Percentiles rank a stretch among this genome's conserved stretches.
Evolutionary conservation across 1,140 invertebrate species (phyloP).

Genomic region (Centruroides sculpturatus): DNA sequence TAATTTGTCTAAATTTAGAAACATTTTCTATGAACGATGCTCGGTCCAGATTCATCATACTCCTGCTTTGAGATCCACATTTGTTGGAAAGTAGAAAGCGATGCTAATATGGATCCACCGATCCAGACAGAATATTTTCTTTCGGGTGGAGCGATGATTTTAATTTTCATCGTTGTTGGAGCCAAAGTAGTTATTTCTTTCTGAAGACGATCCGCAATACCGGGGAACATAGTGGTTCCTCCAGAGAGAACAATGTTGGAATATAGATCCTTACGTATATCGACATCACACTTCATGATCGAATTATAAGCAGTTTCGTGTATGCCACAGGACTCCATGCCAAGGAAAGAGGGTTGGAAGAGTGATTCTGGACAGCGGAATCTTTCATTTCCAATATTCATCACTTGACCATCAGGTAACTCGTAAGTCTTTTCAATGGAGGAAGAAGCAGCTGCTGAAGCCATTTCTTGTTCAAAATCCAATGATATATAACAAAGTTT

Average conservation of each 20-base stretch:
- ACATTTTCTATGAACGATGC: constrained; percentile 31
- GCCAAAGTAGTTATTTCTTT: constrained; percentile 31
- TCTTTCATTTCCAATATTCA: constrained; percentile 28
- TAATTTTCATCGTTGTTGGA: constrained; percentile 30
- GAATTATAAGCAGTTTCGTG: constrained; percentile 38
- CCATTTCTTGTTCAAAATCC: constrained; percentile 91
- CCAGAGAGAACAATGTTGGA: constrained; percentile 36
- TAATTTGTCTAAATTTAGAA: constrained; percentile 22
- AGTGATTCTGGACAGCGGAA: constrained; percentile 30
- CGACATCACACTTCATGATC: constrained; percentile 36
- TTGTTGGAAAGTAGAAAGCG: constrained; percentile 39
- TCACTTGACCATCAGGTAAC: constrained; percentile 32
- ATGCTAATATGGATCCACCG: constrained; percentile 39
- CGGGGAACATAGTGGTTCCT: constrained; percentile 39
- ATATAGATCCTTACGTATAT: constrained; percentile 33
- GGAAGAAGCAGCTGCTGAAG: constrained; percentile 51
- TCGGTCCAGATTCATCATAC: constrained; percentile 32
- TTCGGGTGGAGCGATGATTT: constrained; percentile 44
- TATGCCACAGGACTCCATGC: constrained; percentile 32
- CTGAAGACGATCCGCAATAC: constrained; percentile 34
- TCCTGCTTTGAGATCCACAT: constrained; percentile 36
- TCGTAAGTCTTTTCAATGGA: constrained; percentile 34
- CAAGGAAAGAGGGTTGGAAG: constrained; percentile 29
- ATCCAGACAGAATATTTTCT: constrained; percentile 86
- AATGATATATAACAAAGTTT: constrained; percentile 64